phyloP scores from a whole-genome alignment of 2,797 vertebrate species.

The Pangasius djambal region DNA sequence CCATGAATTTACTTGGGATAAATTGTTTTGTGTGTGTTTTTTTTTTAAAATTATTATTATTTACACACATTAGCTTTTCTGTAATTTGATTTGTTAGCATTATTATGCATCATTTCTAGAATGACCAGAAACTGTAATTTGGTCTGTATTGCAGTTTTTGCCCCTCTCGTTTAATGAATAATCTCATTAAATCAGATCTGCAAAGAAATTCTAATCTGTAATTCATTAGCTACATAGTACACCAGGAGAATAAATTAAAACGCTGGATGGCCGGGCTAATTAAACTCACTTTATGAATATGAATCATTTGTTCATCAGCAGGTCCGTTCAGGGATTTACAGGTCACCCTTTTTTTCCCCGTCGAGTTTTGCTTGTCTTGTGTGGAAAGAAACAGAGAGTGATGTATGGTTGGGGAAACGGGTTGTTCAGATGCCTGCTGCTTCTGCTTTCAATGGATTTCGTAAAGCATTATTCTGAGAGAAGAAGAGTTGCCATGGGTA shows the following conservation, averaged over 20 bases:
- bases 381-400: background rate
- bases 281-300: slow-evolving; percentile 21
- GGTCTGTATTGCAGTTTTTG: background rate
- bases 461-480: background rate
- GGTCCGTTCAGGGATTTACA: background rate
- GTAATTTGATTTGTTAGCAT: background rate
- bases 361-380: background rate
- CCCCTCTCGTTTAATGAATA: background rate
- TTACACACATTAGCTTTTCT: background rate
- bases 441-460: background rate
- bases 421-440: background rate
- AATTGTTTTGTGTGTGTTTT: background rate
- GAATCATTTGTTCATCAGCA: slow-evolving; percentile 13
- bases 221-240: slow-evolving; percentile 18
- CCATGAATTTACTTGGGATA: background rate
- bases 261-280: background rate
- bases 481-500: background rate
- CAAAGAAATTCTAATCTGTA: slow-evolving; percentile 9
- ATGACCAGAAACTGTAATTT: background rate
- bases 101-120: background rate
- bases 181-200: slow-evolving; percentile 31
- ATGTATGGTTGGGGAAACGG: background rate
- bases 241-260: slow-evolving; percentile 8
- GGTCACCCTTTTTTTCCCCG: background rate
- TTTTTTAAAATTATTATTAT: background rate